These are phyloP conservation scores for Gandaritis pyraliata DNA, from an alignment of 2,888 invertebrate species.

Conservation along the genomic window DNA sequence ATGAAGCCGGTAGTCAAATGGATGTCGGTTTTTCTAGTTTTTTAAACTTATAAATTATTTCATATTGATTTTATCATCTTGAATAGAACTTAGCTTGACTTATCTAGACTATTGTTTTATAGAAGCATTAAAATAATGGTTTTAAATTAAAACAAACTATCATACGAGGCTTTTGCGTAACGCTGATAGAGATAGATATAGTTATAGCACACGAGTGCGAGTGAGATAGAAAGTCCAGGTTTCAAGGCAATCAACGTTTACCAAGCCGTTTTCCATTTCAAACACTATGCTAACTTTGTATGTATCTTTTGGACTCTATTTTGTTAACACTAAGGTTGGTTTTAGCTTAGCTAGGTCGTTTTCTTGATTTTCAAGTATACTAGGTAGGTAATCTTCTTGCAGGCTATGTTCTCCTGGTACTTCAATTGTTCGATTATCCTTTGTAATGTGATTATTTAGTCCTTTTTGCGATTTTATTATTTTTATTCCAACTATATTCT, in stretches of 20 bases:
- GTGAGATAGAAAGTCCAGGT: constrained; percentile 53
- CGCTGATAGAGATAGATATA: constrained; percentile 58
- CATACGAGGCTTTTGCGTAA: constrained; percentile 70
- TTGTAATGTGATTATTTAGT: constrained; percentile 42
- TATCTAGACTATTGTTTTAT: no score
- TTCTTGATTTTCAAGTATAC: constrained; percentile 73
- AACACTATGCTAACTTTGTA: constrained; percentile 49
- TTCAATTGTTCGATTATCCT: constrained; percentile 54
- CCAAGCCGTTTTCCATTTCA: constrained; percentile 70
- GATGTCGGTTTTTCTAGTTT: no score
- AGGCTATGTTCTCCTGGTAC: constrained; percentile 67
- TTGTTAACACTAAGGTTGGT: constrained; percentile 29
- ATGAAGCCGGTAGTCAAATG: no score
- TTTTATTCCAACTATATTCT: no score
- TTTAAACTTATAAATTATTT: no score
- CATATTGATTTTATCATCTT: no score
- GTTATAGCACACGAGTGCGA: constrained; percentile 39
- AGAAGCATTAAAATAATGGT: constrained; percentile 32
- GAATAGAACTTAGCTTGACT: no score
- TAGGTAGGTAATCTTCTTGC: constrained; percentile 64
- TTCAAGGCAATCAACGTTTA: constrained; percentile 82
- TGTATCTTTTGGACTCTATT: constrained; percentile 3
- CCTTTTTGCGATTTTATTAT: constrained; percentile 15
- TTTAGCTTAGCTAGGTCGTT: constrained; percentile 49
- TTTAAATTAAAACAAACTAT: constrained; percentile 49